phyloP scores from a whole-genome alignment of 1,140 invertebrate genomes.

The Leptinotarsa defecta region DNA sequence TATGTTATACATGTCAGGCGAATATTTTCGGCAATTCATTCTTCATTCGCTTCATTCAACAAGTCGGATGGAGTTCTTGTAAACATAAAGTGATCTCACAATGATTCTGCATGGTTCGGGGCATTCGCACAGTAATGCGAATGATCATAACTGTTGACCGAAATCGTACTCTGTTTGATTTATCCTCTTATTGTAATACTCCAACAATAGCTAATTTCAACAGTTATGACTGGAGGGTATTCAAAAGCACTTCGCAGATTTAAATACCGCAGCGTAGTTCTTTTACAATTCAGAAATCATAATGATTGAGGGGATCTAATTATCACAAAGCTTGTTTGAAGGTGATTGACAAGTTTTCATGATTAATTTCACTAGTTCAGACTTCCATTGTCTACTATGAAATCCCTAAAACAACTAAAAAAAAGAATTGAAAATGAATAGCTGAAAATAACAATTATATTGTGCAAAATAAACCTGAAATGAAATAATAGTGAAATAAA shows the following conservation, averaged over 20 bases:
- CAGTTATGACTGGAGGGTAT: neutral
- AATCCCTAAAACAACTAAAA: too few species aligned
- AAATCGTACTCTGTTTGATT: neutral
- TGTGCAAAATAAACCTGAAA: too few species aligned
- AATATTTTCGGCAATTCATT: neutral
- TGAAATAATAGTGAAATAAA: too few species aligned
- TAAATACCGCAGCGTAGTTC: neutral
- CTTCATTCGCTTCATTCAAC: neutral
- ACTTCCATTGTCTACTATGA: too few species aligned
- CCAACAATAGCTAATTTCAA: neutral
- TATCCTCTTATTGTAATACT: neutral
- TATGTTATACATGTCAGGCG: too few species aligned
- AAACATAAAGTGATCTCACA: neutral
- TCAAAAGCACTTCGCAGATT: neutral
- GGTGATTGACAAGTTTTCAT: too few species aligned
- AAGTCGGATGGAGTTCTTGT: neutral
- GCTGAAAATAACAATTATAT: too few species aligned
- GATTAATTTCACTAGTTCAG: too few species aligned
- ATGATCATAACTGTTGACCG: conserved; percentile 3
- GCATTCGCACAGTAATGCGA: neutral
- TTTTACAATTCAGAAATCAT: too few species aligned
- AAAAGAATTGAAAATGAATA: too few species aligned
- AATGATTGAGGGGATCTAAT: too few species aligned
- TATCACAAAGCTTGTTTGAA: too few species aligned
- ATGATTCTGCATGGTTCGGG: neutral